Conservation (phyloP, 2,888 invertebrate species). For the Aelia acuminata region DNA sequence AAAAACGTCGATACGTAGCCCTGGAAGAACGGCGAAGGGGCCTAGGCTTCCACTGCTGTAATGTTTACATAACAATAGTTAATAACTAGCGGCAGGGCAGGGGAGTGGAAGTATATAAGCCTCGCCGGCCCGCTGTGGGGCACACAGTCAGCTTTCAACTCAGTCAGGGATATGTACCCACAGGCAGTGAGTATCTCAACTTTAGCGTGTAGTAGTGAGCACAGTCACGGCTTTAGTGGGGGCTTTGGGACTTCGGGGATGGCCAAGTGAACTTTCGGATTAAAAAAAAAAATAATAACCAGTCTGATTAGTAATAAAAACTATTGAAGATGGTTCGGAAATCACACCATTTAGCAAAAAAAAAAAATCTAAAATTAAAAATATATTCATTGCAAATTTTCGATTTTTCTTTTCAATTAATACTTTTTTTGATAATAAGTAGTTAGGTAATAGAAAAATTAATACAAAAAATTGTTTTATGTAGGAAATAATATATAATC, state of each 20-base stretch:
- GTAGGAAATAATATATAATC: too few relatives aligned
- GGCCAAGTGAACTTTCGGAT: not conserved
- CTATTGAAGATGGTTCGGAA: not conserved
- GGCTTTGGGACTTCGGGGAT: not conserved
- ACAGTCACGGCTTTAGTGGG: not conserved
- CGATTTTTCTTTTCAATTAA: too few relatives aligned
- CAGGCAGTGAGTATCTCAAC: conserved; percentile 45
- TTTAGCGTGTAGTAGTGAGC: not conserved
- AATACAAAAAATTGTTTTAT: too few relatives aligned
- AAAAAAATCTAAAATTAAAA: too few relatives aligned
- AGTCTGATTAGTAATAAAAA: not conserved
- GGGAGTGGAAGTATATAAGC: conserved; percentile 51
- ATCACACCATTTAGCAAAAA: not conserved
- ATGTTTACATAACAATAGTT: conserved; percentile 58
- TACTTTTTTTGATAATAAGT: too few relatives aligned
- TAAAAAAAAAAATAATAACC: not conserved
- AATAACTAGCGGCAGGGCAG: conserved; percentile 26
- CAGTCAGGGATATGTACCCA: not conserved
- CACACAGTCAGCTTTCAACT: conserved; percentile 18
- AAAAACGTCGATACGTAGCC: not conserved
- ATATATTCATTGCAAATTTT: too few relatives aligned
- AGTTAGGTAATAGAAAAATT: too few relatives aligned
- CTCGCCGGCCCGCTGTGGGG: not conserved
- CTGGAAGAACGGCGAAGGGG: conserved; percentile 6
- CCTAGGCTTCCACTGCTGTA: conserved; percentile 37